Evolutionary conservation across 2,113 vertebrate genomes (phyloP).

Genomic region (Ailurus styani): DNA sequence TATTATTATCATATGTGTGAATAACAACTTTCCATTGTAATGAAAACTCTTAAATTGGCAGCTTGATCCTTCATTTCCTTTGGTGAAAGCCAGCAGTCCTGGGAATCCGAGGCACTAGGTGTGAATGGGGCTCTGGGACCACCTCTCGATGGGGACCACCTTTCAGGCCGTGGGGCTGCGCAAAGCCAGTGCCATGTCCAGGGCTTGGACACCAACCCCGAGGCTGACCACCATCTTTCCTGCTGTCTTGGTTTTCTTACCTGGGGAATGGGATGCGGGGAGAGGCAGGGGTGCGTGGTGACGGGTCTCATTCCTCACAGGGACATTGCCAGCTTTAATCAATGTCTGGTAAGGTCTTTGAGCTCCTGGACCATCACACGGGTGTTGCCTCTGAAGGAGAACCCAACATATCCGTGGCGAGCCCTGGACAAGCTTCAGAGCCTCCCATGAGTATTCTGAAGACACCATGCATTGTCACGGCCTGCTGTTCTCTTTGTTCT

Average conservation of each 20-base stretch:
- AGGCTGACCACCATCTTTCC: accelerated
- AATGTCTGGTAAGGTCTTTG: neutral
- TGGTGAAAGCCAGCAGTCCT: no score
- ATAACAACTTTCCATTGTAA: neutral
- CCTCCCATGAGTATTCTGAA: neutral
- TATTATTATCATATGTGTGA: neutral
- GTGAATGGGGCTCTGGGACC: no score
- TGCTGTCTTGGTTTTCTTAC: neutral
- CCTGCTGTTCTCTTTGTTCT: neutral
- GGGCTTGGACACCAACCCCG: neutral
- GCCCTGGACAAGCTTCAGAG: neutral
- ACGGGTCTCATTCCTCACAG: neutral
- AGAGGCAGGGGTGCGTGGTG: neutral
- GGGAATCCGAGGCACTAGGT: accelerated
- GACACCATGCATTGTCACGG: neutral
- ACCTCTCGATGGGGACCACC: accelerated
- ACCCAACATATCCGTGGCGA: neutral
- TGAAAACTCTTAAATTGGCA: neutral
- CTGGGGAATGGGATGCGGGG: neutral
- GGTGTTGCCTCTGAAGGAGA: neutral
- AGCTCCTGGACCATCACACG: neutral
- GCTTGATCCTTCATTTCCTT: neutral
- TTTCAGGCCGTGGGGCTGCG: neutral
- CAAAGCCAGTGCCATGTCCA: accelerated
- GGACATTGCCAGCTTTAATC: neutral